phyloP scores from a whole-genome alignment of 2,797 vertebrate species.

The Paedocypris micromegethes region DNA sequence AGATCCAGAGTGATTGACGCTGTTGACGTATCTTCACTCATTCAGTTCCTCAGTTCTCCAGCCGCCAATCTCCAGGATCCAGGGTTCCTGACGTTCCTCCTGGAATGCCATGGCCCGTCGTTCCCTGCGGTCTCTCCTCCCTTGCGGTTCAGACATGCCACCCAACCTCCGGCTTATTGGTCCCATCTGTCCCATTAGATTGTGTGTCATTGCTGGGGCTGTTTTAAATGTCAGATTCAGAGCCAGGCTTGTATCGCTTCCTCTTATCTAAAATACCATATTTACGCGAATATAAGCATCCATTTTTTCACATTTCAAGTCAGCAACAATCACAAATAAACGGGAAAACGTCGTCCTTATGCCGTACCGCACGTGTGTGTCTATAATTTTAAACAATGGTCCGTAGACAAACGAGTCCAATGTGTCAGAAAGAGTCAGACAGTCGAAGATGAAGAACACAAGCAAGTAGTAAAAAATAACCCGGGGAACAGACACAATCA shows the following conservation, averaged over 20 bases:
- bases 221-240: slow-evolving; percentile 39
- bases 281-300: slow-evolving; percentile 16
- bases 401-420: too few species aligned
- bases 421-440: too few species aligned
- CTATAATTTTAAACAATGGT: too few species aligned
- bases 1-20: too few species aligned
- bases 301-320: neutral
- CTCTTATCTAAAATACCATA: slow-evolving; percentile 13
- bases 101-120: neutral
- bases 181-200: slow-evolving; percentile 14
- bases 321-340: too few species aligned
- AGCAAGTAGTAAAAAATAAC: too few species aligned
- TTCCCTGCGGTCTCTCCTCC: slow-evolving; percentile 10
- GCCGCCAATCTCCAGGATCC: slow-evolving; percentile 51
- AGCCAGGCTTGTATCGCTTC: slow-evolving; percentile 37
- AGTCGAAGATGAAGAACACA: too few species aligned
- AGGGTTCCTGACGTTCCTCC: slow-evolving; percentile 4
- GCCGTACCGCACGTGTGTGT: too few species aligned
- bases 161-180: slow-evolving; percentile 26
- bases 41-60: slow-evolving; percentile 57
- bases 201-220: slow-evolving; percentile 24
- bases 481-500: too few species aligned
- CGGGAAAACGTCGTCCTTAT: too few species aligned
- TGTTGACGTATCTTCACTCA: slow-evolving; percentile 46
- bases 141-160: slow-evolving; percentile 23